These are phyloP conservation scores for Microtus ochrogaster DNA, from an alignment of 2,113 vertebrate genomes.

Conservation along the genomic window DNA sequence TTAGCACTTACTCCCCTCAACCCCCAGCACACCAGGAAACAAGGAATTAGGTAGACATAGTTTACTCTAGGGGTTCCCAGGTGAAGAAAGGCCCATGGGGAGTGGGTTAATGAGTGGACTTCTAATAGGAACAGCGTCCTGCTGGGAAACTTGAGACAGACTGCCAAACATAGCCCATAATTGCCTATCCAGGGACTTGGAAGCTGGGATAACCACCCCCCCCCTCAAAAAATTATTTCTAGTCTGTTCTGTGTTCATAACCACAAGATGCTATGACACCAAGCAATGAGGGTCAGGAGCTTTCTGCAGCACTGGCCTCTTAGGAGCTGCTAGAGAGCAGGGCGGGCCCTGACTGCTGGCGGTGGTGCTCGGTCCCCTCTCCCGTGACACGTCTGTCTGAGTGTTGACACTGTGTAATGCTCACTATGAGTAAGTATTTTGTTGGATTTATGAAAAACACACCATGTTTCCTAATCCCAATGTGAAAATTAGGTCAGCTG, in stretches of 20 bases:
- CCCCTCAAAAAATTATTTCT: neutral
- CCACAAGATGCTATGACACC: neutral
- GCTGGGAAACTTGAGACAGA: neutral
- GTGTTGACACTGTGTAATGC: neutral
- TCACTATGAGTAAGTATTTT: neutral
- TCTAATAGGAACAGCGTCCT: neutral
- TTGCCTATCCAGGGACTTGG: neutral
- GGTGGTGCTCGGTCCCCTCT: neutral
- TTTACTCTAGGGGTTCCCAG: neutral
- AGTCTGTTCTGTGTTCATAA: neutral
- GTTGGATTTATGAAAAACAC: conserved; percentile 47
- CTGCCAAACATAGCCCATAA: neutral
- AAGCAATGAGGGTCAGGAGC: neutral
- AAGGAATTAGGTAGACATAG: neutral
- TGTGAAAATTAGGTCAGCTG: conserved; percentile 71
- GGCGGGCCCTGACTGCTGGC: neutral
- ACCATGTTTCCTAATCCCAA: conserved; percentile 51
- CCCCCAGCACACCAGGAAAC: neutral
- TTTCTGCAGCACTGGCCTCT: neutral
- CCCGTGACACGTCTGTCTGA: neutral
- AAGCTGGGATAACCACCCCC: neutral
- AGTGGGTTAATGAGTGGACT: neutral
- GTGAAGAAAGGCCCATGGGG: neutral
- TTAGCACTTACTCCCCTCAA: neutral
- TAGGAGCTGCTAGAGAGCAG: no score